Evolutionary conservation across 2,888 invertebrate species (phyloP).

Genomic region (Ceramica pisi): DNA sequence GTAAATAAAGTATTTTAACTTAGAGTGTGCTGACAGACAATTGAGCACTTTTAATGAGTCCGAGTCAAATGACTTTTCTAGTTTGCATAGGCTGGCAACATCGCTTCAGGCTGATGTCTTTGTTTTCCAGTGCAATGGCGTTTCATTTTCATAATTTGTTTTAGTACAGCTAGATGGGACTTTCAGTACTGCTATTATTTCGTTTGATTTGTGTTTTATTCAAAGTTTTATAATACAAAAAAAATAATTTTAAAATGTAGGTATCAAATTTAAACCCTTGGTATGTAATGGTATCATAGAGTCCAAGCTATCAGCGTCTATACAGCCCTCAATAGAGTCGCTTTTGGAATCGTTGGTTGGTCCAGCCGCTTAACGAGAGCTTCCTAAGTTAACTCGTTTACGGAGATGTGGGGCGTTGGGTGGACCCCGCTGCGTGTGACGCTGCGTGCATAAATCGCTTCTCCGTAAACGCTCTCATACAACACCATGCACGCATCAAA

Average conservation of each 20-base stretch:
- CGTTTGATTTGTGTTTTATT: not conserved
- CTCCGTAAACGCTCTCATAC: too few relatives aligned
- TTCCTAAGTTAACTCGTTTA: too few relatives aligned
- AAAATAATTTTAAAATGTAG: too few relatives aligned
- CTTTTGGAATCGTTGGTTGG: not conserved
- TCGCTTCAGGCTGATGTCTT: conserved; percentile 28
- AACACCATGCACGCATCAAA: too few relatives aligned
- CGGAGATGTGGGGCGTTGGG: too few relatives aligned
- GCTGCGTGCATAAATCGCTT: too few relatives aligned
- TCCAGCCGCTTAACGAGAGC: not conserved
- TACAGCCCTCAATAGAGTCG: not conserved
- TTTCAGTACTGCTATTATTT: not conserved
- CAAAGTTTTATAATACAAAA: too few relatives aligned
- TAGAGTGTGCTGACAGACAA: conserved; percentile 30
- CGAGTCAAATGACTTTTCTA: conserved; percentile 59
- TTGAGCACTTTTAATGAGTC: conserved; percentile 57
- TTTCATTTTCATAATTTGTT: conserved; percentile 51
- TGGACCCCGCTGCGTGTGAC: too few relatives aligned
- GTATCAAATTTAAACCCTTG: too few relatives aligned
- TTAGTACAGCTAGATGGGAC: not conserved
- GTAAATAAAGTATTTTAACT: conserved; percentile 35
- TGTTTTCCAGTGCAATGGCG: conserved; percentile 30
- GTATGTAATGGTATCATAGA: not conserved
- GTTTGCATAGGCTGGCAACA: conserved; percentile 48
- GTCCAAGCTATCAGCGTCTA: not conserved